A percentile compares a stretch with the other conserved stretches of the same genome.
Evolutionary conservation across 2,888 invertebrate genomes (phyloP).

Genomic region (Synanthedon tipuliformis): DNA sequence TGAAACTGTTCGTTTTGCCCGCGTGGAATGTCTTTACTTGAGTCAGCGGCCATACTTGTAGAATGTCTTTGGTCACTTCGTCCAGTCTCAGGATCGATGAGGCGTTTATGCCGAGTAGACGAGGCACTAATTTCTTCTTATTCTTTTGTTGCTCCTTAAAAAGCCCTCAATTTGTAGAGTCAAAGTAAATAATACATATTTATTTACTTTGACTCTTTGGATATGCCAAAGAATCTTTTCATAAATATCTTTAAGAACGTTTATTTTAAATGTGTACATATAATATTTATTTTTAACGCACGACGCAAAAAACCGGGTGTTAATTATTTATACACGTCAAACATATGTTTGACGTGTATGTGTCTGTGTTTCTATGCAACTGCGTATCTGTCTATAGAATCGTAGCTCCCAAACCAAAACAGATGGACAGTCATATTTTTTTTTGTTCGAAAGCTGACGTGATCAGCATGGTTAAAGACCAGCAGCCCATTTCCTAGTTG

Average conservation of each 20-base stretch:
- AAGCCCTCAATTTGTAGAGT: neutral
- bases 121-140: conserved; percentile 96
- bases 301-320: neutral
- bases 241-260: too few species aligned
- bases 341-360: too few species aligned
- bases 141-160: conserved; percentile 92
- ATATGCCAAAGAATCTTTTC: neutral
- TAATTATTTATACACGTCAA: too few species aligned
- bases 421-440: too few species aligned
- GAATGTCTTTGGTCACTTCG: conserved; percentile 95
- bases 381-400: too few species aligned
- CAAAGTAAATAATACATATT: too few species aligned
- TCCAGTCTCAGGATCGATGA: conserved; percentile 96
- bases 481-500: too few species aligned
- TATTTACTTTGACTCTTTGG: too few species aligned
- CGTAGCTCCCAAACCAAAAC: too few species aligned
- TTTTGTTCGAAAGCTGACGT: too few species aligned
- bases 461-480: too few species aligned
- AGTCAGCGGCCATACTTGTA: conserved; percentile 96
- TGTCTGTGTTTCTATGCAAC: too few species aligned
- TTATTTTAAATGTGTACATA: neutral
- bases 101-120: conserved; percentile 97
- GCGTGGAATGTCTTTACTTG: conserved; percentile 94
- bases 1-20: conserved; percentile 96
- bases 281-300: neutral